Conservation (phyloP, 2,797 vertebrate species). For the Crenichthys baileyi region DNA sequence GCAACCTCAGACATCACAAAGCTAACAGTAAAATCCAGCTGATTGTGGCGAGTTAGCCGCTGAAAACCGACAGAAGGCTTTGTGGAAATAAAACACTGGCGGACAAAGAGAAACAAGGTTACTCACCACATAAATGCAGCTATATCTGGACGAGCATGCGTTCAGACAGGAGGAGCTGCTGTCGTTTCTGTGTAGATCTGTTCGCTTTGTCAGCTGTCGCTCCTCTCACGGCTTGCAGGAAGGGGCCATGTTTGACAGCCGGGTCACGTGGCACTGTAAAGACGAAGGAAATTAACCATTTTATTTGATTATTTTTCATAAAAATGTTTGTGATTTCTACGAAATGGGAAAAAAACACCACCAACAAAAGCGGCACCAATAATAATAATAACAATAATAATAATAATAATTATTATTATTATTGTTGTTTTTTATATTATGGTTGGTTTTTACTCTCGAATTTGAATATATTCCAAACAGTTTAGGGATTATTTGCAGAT, state of each 20-base stretch:
- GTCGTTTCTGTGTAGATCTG: constrained; percentile 30
- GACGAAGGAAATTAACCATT: neutral
- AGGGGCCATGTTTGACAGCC: constrained; percentile 80
- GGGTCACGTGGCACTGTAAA: constrained; percentile 74
- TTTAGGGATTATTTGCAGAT: no score
- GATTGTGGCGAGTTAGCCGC: constrained; percentile 34
- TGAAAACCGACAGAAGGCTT: neutral
- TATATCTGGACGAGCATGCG: neutral
- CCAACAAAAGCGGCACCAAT: neutral
- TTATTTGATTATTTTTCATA: neutral
- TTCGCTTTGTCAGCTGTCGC: constrained; percentile 64
- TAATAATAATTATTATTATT: no score
- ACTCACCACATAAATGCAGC: constrained; percentile 62
- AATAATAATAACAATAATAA: neutral
- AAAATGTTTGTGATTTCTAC: neutral
- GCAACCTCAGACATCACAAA: constrained; percentile 42
- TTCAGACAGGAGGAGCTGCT: neutral
- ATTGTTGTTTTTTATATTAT: no score
- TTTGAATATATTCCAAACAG: no score
- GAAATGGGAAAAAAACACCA: neutral
- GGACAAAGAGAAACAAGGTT: constrained; percentile 8
- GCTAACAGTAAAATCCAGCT: constrained; percentile 52
- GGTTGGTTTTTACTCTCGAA: no score
- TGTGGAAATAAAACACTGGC: neutral
- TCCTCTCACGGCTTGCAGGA: constrained; percentile 66